Evolutionary conservation across 1,140 invertebrate species (phyloP).

Genomic region (Musca vetustissima): DNA sequence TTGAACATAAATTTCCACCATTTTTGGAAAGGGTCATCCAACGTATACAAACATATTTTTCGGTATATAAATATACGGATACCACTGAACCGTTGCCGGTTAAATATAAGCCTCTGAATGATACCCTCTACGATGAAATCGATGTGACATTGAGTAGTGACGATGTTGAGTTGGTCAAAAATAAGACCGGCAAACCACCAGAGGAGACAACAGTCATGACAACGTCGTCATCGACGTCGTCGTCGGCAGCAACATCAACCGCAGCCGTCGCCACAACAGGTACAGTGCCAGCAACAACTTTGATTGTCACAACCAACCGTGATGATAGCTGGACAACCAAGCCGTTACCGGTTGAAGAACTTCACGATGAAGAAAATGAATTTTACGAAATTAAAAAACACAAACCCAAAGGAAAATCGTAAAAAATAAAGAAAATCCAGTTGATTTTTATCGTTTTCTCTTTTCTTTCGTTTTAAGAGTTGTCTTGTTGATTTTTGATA

Average conservation of each 20-base stretch:
- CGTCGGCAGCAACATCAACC: neutral
- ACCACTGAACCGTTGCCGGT: constrained; percentile 50
- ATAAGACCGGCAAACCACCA: neutral
- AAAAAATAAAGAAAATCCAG: no score
- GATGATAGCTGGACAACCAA: no score
- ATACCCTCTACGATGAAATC: neutral
- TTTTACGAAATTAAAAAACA: constrained; percentile 12
- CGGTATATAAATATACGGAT: constrained; percentile 59
- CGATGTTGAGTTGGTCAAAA: neutral
- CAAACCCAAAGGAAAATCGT: no score
- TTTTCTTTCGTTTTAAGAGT: no score
- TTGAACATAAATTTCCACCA: constrained; percentile 63
- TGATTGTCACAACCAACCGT: no score
- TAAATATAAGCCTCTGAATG: constrained; percentile 1
- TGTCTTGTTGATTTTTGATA: no score
- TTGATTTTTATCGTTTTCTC: no score
- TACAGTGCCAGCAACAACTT: neutral
- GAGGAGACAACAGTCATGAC: neutral
- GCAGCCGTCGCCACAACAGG: neutral
- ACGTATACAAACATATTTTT: constrained; percentile 63
- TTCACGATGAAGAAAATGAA: constrained; percentile 14
- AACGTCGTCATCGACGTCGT: neutral
- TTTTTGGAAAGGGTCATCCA: constrained; percentile 65
- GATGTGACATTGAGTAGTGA: constrained; percentile 7
- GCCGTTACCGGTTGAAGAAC: no score